Base-by-base conservation (phyloP, 2,113 vertebrate genomes). In the Coregonus clupeaformis region DNA sequence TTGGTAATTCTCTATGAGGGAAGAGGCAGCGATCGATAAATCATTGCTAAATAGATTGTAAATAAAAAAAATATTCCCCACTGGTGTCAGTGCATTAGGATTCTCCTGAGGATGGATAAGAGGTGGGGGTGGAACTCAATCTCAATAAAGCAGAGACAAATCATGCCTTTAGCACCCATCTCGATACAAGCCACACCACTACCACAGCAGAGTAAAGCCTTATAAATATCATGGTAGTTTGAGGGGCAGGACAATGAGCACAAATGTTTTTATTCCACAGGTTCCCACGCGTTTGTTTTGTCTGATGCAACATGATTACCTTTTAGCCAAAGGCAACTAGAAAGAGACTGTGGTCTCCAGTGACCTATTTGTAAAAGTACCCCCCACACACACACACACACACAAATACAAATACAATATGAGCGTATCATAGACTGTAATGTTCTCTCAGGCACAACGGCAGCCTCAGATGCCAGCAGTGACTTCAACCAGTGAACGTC, bases 21-120 rank as follows among this genome's bases (percentile, higher is more conserved):
- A 94, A 94, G 90, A 94, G 94, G 87, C 84, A 75, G 87, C 89
- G 93, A 97, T 99, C 96, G 83, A 99, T 99, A 99, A 98, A 99
- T 98, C 97, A 96, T 96, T 98, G 95, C 96, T 98, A 98, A 99
- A 94, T 96, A 98, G 96, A 99, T 99, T 98, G 95, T 96, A 95
- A 96, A 95, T 93, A 85, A 85, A 84, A 84, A 85, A 68, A 55
- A 95, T 93, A 92, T 95, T 95, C 95, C 96, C 94, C 69, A 66
- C 94, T 92, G 87, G 92, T 95, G 95, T 97, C 95, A 95, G 94
- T 95, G 94, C 95, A 96, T 97, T 97, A 97, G 94, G 92, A 94
- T 94, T 92, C 92, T 95, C 94, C 91, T 77, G 88, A 91, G 90
- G 88, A 90, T 83, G 88, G 85, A 89, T 83, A 81, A 84, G 82